A percentile compares a stretch with the other conserved stretches of the same genome.
Evolutionary conservation across 92 coral and sea anemone species (phyloP).

Genomic region (Parazoanthus swiftii): DNA sequence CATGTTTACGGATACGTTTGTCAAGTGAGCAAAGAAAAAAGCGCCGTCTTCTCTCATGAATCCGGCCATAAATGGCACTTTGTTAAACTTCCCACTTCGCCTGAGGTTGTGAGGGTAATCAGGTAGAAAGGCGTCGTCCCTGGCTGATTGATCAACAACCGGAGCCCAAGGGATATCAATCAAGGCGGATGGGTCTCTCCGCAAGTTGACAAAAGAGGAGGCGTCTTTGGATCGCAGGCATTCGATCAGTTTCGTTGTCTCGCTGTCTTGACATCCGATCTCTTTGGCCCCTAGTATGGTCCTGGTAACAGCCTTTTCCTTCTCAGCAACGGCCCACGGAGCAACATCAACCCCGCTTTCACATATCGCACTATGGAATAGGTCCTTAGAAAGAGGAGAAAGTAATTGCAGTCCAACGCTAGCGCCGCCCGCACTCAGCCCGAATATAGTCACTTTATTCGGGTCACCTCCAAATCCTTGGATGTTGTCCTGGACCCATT

Average conservation of each 20-base stretch:
- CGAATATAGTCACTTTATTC: too few species aligned
- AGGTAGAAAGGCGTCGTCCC: not conserved
- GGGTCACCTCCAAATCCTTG: not conserved
- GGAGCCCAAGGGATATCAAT: not conserved
- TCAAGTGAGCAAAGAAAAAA: not conserved
- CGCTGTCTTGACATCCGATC: not conserved
- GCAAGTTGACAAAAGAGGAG: not conserved
- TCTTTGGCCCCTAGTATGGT: not conserved
- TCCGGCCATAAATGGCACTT: not conserved
- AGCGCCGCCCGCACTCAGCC: too few species aligned
- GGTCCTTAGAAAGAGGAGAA: not conserved
- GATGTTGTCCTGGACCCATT: not conserved
- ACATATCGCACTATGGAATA: not conserved
- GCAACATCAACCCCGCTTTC: slow-evolving; percentile 2
- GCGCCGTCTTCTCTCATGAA: not conserved
- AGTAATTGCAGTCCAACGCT: too few species aligned
- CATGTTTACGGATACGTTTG: not conserved
- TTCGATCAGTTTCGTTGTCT: not conserved
- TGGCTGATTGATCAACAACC: not conserved
- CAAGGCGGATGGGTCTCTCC: too few species aligned
- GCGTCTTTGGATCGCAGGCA: slow-evolving; percentile 9
- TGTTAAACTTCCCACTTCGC: not conserved
- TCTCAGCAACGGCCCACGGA: not conserved
- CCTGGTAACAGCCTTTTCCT: not conserved
- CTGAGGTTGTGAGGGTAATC: not conserved